Evolutionary conservation across 2,113 vertebrate species (phyloP), one percentile per base, ranked within the genome.

Genomic region (Podarcis cretensis): DNA sequence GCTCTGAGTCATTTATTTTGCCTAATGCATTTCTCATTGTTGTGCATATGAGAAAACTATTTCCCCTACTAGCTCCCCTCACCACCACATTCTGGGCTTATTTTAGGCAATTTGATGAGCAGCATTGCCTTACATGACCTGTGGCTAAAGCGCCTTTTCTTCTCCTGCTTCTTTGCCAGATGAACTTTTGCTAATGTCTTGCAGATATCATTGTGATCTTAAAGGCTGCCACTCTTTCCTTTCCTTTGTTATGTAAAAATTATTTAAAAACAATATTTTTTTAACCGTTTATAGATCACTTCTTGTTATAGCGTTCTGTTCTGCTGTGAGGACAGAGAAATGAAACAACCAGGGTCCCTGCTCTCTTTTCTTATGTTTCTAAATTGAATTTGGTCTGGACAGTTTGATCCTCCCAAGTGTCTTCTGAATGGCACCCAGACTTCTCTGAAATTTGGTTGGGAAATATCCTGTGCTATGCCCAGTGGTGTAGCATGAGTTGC

Each of bases 91-190:
- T 81, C 25, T 88, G 0, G 54, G 35, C 69, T 90, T 79, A 12
- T 80, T 84, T 91, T 68, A 81, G n/a, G 18, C 8, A 89, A 83
- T 90, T 87, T 89, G 14, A 86, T 94, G 83, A 30, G 80, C 68
- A 74, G 35, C 80, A 76, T 66, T 18, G 75, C 81, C 73, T 21
- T 30, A 77, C 40, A n/a, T 91, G 81, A 88, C 86, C 35, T 89
- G 63, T 91, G n/a, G 83, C 48, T 86, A 90, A 88, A 90, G 76
- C 14, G 69, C 86, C 6, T 82, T 90, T 90, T 87, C 25, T 12
- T 43, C 66, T 76, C 10, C 10, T 0, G 0, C 37, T 90, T 88
- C 79, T 27, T 68, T 92, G 32, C 57, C 92, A 90, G 1, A 30
- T 92, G 37, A 0, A 0, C 0, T 92, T 94, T 78, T 0, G 1